phyloP scores from a whole-genome alignment of 2,888 invertebrate species.

The Apomyelois bistriatella region DNA sequence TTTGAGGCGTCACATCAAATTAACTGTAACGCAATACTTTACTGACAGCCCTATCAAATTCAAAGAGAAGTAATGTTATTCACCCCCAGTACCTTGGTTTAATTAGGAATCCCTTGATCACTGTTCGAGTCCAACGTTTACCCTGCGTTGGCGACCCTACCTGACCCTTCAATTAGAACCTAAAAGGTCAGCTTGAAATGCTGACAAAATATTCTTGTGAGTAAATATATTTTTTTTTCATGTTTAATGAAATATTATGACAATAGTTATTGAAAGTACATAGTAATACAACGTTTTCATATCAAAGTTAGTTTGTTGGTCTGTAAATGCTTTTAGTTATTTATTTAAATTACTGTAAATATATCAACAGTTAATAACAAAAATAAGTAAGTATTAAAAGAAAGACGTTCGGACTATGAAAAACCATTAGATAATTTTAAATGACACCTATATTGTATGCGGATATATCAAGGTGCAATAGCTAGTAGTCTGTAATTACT shows the following conservation, averaged over 20 bases:
- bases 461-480: too few species aligned
- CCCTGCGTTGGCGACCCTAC: conserved; percentile 32
- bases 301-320: too few species aligned
- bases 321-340: too few species aligned
- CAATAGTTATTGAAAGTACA: too few species aligned
- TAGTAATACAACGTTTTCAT: too few species aligned
- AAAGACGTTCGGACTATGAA: neutral
- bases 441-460: too few species aligned
- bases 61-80: conserved; percentile 31
- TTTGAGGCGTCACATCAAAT: neutral
- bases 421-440: neutral
- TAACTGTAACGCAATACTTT: neutral
- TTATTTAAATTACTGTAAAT: too few species aligned
- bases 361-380: too few species aligned
- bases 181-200: neutral
- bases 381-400: too few species aligned
- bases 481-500: neutral
- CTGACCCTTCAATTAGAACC: neutral
- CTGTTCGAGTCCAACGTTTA: conserved; percentile 31
- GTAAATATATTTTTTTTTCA: too few species aligned
- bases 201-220: neutral
- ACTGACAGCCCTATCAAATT: conserved; percentile 27
- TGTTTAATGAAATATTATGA: too few species aligned
- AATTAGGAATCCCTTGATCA: conserved; percentile 26
- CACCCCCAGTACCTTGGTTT: conserved; percentile 25